phyloP scores from a whole-genome alignment of 2,888 invertebrate species.

The Leptinotarsa peninsularis region DNA sequence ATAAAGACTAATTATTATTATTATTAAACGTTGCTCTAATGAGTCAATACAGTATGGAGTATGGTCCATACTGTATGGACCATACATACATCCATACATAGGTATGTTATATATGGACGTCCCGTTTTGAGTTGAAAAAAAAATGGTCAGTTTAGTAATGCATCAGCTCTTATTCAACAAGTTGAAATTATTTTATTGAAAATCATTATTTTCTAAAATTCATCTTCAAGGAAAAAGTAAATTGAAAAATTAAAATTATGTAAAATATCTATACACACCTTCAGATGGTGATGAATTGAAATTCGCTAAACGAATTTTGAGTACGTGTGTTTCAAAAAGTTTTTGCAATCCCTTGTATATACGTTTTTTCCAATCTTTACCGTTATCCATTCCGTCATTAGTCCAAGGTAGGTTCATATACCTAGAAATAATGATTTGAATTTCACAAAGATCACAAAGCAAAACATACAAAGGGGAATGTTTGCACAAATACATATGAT shows the following conservation, averaged over 20 bases:
- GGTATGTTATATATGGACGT: too few species aligned
- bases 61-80: too few species aligned
- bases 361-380: conserved; percentile 71
- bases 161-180: too few species aligned
- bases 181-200: too few species aligned
- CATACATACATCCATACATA: too few species aligned
- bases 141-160: too few species aligned
- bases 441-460: background rate
- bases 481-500: background rate
- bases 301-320: conserved; percentile 67
- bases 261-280: background rate
- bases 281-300: background rate
- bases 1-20: too few species aligned
- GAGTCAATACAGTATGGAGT: too few species aligned
- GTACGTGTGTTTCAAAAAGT: conserved; percentile 74
- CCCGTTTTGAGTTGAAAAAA: too few species aligned
- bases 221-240: too few species aligned
- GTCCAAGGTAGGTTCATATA: conserved; percentile 7
- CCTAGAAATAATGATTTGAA: conserved; percentile 9
- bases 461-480: background rate
- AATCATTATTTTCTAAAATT: too few species aligned
- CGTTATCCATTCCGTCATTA: conserved; percentile 29
- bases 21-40: too few species aligned
- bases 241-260: background rate
- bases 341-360: conserved; percentile 71